Percentiles rank a stretch among this genome's conserved stretches.
Conservation (phyloP, 2,797 vertebrate species). For the Rhinella marina region DNA sequence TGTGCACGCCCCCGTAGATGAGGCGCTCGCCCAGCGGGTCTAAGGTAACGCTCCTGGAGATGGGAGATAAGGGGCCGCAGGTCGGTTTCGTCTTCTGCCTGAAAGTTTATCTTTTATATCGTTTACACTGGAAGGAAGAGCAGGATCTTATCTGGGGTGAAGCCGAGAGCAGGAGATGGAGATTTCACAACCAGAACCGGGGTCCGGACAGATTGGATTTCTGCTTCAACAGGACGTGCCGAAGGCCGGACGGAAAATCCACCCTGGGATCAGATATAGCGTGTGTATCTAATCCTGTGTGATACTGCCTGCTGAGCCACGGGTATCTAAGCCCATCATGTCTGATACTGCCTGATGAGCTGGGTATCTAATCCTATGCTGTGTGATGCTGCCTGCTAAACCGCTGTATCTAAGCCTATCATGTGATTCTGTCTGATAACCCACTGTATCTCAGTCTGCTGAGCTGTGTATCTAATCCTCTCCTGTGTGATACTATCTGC, state of each 20-base stretch:
- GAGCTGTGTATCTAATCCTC: neutral
- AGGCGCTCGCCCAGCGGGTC: conserved; percentile 52
- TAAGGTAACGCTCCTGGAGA: conserved; percentile 58
- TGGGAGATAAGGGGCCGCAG: conserved; percentile 45
- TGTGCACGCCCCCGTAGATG: conserved; percentile 45
- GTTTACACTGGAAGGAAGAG: conserved; percentile 55
- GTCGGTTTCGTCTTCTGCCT: conserved; percentile 53
- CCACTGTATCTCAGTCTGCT: neutral
- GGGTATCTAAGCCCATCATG: neutral
- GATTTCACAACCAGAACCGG: conserved; percentile 42
- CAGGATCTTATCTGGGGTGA: conserved; percentile 59
- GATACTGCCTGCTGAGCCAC: too few relatives aligned
- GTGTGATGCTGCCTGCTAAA: neutral
- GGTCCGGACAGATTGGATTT: neutral
- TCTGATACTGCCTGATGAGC: neutral
- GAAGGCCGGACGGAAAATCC: neutral
- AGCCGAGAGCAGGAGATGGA: conserved; percentile 41
- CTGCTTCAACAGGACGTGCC: neutral
- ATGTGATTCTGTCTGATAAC: neutral
- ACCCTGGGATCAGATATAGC: neutral
- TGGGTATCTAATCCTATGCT: neutral
- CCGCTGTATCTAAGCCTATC: neutral
- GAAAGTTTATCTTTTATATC: conserved; percentile 62
- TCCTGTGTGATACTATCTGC: neutral
- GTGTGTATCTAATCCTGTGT: too few relatives aligned